phyloP scores from a whole-genome alignment of 2,888 invertebrate genomes.

The Phanerotoma sp. region DNA sequence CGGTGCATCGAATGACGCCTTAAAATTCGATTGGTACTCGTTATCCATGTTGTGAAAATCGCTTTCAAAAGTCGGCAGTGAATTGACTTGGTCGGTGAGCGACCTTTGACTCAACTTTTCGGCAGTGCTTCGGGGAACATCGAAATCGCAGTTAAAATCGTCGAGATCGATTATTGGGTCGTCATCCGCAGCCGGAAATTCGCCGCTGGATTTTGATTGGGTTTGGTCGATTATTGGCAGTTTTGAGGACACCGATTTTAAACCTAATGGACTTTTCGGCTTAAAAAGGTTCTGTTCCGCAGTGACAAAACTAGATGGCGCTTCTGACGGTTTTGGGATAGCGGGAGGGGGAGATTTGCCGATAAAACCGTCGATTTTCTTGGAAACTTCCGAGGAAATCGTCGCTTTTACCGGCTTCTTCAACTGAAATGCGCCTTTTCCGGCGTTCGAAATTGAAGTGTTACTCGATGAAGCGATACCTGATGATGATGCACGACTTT shows the following conservation, averaged over 20 bases:
- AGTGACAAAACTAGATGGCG: too few species aligned
- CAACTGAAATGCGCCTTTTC: neutral
- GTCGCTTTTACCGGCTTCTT: conserved; percentile 2
- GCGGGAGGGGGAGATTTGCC: neutral
- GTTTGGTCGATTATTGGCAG: too few species aligned
- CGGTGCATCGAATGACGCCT: neutral
- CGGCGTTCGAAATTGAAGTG: neutral
- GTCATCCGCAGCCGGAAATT: too few species aligned
- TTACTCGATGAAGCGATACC: neutral
- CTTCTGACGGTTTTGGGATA: neutral
- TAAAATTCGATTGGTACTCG: conserved; percentile 35
- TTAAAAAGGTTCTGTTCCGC: too few species aligned
- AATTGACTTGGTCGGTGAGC: conserved; percentile 14
- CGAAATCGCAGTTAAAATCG: too few species aligned
- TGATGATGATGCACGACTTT: neutral
- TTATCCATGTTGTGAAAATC: conserved; percentile 9
- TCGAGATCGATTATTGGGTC: too few species aligned
- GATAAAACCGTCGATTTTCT: neutral
- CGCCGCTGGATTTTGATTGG: too few species aligned
- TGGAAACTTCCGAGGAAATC: neutral
- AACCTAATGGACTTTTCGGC: too few species aligned
- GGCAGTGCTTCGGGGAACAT: too few species aligned
- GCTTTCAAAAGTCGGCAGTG: conserved; percentile 8
- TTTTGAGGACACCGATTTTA: too few species aligned
- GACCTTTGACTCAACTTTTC: neutral